Base-by-base conservation (phyloP, 2,888 invertebrate genomes). In the Nomada hirtipes region DNA sequence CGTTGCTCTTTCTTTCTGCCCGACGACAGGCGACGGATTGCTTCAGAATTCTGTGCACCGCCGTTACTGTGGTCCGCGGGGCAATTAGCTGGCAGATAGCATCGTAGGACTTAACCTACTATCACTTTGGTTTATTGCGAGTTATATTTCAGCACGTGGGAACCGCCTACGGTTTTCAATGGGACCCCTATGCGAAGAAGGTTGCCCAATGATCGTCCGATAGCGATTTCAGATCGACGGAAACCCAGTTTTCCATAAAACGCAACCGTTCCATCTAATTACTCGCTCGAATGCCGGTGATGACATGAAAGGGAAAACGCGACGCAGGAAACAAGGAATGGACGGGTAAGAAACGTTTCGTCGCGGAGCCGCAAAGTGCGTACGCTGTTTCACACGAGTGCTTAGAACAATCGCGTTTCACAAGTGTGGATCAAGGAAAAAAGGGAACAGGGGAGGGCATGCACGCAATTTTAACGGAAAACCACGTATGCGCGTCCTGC, bases 141-240 rank as follows among this genome's bases (percentile, higher is more conserved):
- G 91, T 92, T 92, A 91, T 90, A 90, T 92, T 93, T 91, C 91
- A 92, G 91, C 90, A 92, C 93, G 92, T 93, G 93, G 91, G 92
- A 93, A 93, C 85, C 87, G 85, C 86, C 89, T 88, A 86, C 82
- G 80, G 87, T 89, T 91, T 90, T 91, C 87, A 92, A 91, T 91
- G 90, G 89, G 88, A 72, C 86, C 89, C 83, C 85, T 90, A 91
- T 90, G 91, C 90, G 92, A 92, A 92, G 89, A 90, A 91, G 91
- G 92, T 92, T 92, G 92, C 92, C 89, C 92, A 93, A 93, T 92
- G 92, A 93, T 92, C 89, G 89, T 86, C 89, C 91, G 93, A 93
- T 93, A 92, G 90, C 88, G 85, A 84, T 89, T 89, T 90, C 90
- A 86, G 89, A 91, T 92, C 89, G 87, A 89, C 91, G 93, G 92